Percentiles rank a stretch among this genome's conserved stretches.
These are phyloP conservation scores for Mustela lutreola DNA, from an alignment of 2,113 vertebrate species.

Conservation along the genomic window DNA sequence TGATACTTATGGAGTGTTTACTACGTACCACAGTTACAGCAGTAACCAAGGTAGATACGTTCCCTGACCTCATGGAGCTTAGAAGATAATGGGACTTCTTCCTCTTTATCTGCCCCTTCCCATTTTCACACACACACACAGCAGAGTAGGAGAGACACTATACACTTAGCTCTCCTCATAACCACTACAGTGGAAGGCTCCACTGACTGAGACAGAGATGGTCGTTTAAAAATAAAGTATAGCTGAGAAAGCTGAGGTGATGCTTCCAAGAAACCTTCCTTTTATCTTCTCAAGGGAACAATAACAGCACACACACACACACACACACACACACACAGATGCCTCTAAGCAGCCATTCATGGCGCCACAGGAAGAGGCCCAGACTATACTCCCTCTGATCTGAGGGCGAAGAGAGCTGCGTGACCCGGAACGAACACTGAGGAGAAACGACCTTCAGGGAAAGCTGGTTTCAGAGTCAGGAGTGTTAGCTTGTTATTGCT, in stretches of 20 bases:
- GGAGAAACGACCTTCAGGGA: background rate
- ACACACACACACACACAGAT: background rate
- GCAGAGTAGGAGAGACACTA: background rate
- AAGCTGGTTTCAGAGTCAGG: background rate
- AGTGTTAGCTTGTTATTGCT: background rate
- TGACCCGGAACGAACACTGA: background rate
- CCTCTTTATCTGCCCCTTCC: background rate
- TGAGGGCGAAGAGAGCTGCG: background rate
- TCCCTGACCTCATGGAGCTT: background rate
- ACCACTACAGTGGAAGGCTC: background rate
- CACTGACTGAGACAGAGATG: background rate
- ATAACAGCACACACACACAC: too few relatives aligned
- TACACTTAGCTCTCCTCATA: background rate
- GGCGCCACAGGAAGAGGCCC: background rate
- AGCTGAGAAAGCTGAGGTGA: background rate
- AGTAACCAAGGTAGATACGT: background rate
- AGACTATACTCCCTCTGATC: background rate
- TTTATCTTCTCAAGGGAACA: background rate
- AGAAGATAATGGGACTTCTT: background rate
- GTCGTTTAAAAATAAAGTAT: background rate
- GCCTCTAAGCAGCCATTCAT: background rate
- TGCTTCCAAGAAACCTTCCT: background rate
- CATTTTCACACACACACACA: background rate
- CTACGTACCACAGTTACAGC: background rate
- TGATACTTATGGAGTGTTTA: background rate